Percentiles rank a stretch among this genome's conserved stretches.
phyloP scores from a whole-genome alignment of 2,113 vertebrate species.

The Gasterosteus aculeatus region DNA sequence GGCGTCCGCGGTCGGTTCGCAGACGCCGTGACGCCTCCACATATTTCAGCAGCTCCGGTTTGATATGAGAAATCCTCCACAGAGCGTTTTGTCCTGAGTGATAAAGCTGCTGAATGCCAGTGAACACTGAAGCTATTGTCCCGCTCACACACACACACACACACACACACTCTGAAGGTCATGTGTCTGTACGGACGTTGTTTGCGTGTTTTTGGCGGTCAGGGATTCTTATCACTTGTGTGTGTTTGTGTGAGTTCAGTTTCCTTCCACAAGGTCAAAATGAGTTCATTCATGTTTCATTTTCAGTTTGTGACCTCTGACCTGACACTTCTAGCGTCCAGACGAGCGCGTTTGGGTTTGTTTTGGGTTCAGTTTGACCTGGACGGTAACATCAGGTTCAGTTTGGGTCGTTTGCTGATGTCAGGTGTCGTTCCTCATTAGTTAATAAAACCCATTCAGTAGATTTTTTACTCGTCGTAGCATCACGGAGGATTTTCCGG shows the following conservation, averaged over 20 bases:
- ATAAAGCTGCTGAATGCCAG: slow-evolving; percentile 36
- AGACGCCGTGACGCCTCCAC: slow-evolving; percentile 16
- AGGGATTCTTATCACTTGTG: slow-evolving; percentile 29
- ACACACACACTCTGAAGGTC: slow-evolving; percentile 7
- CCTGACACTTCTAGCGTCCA: neutral
- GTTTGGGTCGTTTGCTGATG: neutral
- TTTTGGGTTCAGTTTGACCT: neutral
- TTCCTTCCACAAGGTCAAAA: slow-evolving; percentile 28
- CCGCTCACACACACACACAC: neutral
- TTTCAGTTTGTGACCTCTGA: neutral
- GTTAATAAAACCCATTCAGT: no score
- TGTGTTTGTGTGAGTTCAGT: neutral
- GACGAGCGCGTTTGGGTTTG: neutral
- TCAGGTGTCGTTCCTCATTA: no score
- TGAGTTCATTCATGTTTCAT: neutral
- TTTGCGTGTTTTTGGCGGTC: slow-evolving; percentile 5
- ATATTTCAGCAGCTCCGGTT: slow-evolving; percentile 11
- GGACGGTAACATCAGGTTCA: neutral
- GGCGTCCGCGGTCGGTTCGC: neutral
- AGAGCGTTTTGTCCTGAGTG: slow-evolving; percentile 22
- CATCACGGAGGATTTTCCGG: no score
- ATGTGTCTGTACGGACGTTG: slow-evolving; percentile 5
- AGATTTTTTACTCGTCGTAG: no score
- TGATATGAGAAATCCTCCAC: slow-evolving; percentile 9
- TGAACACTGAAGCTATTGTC: slow-evolving; percentile 56